These are phyloP conservation scores for Leucophora obtusa DNA, from an alignment of 2,888 invertebrate genomes.

Conservation along the genomic window DNA sequence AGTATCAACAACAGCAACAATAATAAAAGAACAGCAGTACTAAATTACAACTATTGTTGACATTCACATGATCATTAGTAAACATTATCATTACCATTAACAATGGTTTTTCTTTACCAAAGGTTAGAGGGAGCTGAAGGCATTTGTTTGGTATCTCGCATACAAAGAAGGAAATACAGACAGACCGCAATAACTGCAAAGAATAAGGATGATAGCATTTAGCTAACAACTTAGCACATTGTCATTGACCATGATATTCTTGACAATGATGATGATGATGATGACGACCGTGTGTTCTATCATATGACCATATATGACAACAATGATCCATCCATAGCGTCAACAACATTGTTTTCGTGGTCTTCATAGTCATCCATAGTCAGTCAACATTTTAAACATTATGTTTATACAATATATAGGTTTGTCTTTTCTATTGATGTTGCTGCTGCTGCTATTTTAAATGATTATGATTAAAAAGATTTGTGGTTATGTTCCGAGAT, in stretches of 20 bases:
- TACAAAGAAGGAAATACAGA: neutral
- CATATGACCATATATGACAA: constrained; percentile 38
- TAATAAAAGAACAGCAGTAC: constrained; percentile 30
- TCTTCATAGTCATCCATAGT: constrained; percentile 5
- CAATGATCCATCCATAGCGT: constrained; percentile 44
- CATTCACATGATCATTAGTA: constrained; percentile 64
- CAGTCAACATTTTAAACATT: constrained; percentile 19
- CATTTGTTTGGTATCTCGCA: neutral
- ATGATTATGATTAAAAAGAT: constrained; percentile 65
- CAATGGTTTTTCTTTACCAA: constrained; percentile 19
- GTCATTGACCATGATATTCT: constrained; percentile 54
- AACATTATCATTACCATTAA: constrained; percentile 62
- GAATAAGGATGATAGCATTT: constrained; percentile 33
- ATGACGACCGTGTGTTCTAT: neutral
- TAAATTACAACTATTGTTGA: constrained; percentile 62
- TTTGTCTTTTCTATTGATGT: constrained; percentile 39
- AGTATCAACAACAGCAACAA: constrained; percentile 3
- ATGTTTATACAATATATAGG: constrained; percentile 57
- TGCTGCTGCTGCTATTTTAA: constrained; percentile 49
- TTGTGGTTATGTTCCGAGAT: constrained; percentile 56
- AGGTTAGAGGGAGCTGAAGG: neutral
- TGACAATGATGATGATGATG: constrained; percentile 10
- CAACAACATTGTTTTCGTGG: constrained; percentile 9
- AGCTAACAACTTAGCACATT: constrained; percentile 57
- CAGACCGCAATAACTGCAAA: constrained; percentile 18